A percentile compares a stretch with the other conserved stretches of the same genome.
These are phyloP conservation scores for Drosophila melanogaster DNA, from an alignment of 1,140 invertebrate genomes.

Conservation along the genomic window Release_6_plus_ISO1_MT NT_033777.3:7271001-7271500, in stretches of 20 bases:
- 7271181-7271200: conserved; percentile 32
- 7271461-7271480: too few species aligned
- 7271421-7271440: too few species aligned
- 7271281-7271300: too few species aligned
- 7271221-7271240: background rate
- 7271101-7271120: background rate
- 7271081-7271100: conserved; percentile 16
- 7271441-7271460: too few species aligned
- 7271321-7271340: too few species aligned
- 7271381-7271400: too few species aligned
- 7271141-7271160: background rate
- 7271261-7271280: conserved; percentile 11
- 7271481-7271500: too few species aligned
- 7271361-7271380: too few species aligned
- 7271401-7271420: too few species aligned
- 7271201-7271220: background rate
- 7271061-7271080: conserved; percentile 86
- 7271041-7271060: conserved; percentile 84
- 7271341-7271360: too few species aligned
- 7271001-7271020: background rate
- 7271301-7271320: too few species aligned
- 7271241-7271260: conserved; percentile 10
- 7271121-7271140: conserved; percentile 42
- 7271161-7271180: conserved; percentile 26
- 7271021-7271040: conserved; percentile 17